Evolutionary conservation across 2,797 vertebrate genomes (phyloP).

Genomic region (Parauchenoglanis ngamensis): DNA sequence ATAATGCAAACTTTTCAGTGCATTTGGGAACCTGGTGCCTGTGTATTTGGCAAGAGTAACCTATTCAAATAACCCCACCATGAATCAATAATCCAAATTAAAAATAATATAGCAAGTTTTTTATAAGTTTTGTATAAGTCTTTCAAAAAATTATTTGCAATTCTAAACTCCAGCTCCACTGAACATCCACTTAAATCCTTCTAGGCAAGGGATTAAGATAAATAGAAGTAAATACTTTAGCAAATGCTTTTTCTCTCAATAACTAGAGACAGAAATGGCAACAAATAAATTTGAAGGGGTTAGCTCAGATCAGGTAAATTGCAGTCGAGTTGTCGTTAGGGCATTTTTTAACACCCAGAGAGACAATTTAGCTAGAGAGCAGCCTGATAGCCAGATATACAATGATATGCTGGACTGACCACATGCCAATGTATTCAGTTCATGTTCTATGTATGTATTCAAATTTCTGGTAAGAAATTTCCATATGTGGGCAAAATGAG

Average conservation of each 20-base stretch:
- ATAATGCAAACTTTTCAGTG: not conserved
- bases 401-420: constrained; percentile 73
- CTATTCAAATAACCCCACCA: not conserved
- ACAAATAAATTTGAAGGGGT: constrained; percentile 45
- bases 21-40: not conserved
- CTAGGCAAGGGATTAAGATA: not conserved
- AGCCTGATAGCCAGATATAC: constrained; percentile 70
- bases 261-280: constrained; percentile 11
- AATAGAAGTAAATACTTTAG: not conserved
- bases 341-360: constrained; percentile 64
- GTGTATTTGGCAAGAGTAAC: not conserved
- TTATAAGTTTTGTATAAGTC: not conserved
- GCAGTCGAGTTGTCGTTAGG: constrained; percentile 25
- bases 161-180: not conserved
- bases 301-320: constrained; percentile 44
- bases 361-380: constrained; percentile 70
- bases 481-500: constrained; percentile 54
- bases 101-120: not conserved
- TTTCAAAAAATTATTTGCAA: not conserved
- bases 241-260: not conserved
- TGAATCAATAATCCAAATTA: not conserved
- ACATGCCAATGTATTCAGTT: constrained; percentile 64
- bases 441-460: constrained; percentile 51
- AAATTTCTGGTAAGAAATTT: constrained; percentile 51
- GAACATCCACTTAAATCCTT: not conserved